Evolutionary conservation across 2,797 vertebrate species (phyloP), one percentile per base, ranked within the genome.

Genomic region (Sebastes kiyomatsui): DNA sequence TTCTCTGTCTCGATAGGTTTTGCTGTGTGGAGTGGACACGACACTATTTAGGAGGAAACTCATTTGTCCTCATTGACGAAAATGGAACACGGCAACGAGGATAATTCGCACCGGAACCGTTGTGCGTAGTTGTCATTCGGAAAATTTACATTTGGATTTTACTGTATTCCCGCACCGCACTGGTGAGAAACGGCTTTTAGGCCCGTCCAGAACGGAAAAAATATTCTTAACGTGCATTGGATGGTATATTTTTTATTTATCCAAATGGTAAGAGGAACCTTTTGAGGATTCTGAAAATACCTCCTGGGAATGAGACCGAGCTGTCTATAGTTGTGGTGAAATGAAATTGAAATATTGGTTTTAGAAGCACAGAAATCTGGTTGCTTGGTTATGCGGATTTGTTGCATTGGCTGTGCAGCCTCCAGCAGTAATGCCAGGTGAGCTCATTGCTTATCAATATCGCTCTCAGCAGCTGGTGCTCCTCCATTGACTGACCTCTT

Each of bases 401-500:
- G 23, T 54, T 35, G 6, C 28, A 72, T 33, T 75, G 60, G 52
- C 16, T 38, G 10, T 72, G 56, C 25, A 60, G 68, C 11, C 58
- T 79, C 12, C 27, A 62, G 30, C 61, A 58, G 49, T 72, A 56
- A 79, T n/a, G 13, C 42, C 46, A 73, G 64, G 69, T 56, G 54
- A 87, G 54, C 59, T 75, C 78, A 72, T 20, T 56, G 73, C 79
- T 83, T 81, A 87, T 86, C 84, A 83, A 12, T 77, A 86, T 70
- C 54, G 13, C n/a, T 81, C 77, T 85, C 65, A 72, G 76, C 82
- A 79, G 78, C 54, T 60, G 61, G 33, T 67, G 71, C 46, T 83
- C 35, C 46, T 70, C 55, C 78, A 81, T 27, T 87, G 71, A 85
- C 70, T 84, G 62, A 86, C 56, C 72, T 77, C 75, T 76, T 86